Base-by-base conservation (phyloP, 1,140 invertebrate genomes). In the Drosophila oshimai region DNA sequence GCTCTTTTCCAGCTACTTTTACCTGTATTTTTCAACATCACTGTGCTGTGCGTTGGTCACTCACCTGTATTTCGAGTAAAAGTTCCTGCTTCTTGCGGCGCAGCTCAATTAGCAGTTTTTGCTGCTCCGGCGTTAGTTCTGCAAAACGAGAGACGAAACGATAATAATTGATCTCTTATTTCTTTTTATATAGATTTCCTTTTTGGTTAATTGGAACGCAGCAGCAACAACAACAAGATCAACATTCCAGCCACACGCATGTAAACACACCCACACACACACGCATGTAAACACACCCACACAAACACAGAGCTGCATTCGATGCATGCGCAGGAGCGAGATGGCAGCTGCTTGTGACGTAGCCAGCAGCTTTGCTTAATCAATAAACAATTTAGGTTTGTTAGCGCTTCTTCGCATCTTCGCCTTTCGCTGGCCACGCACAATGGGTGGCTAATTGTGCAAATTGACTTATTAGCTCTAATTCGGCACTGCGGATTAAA, bases 101-200 rank as follows among this genome's bases (percentile, higher is more conserved):
- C 80, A 99, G 97, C 89, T 97, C 96, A 71, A 96, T 95, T 53
- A 99, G 92, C 73, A 97, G 93, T 91, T 97, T 96, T 87, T 97
- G 96, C 91, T 98, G 97, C 87, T 98, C 97, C 18, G 95, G 94
- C 54, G 97, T 97, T 88, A 99, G 92, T 93, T 98, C 97, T 98
- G 93, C 55, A 95, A 96, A 67, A 93, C 80, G 92, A 49, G 12
- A 65, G 10, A 33, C 34, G 39, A 42, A 54, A 37, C 41, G 44
- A 33, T 24, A 51, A 45, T 36, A 99, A 62, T 36, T 68, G 20
- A 29, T 1, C 24, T 20, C 24, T 31, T 39, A 9, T 10, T 45
- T 33, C 12, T 22, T 54, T n/a, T 24, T n/a, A n/a, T n/a, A 2
- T n/a, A 13, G 12, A 13, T 36, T 28, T 46, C 45, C 45, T 57